phyloP scores from a whole-genome alignment of 2,888 invertebrate species.

The Microdon myrmicae region DNA sequence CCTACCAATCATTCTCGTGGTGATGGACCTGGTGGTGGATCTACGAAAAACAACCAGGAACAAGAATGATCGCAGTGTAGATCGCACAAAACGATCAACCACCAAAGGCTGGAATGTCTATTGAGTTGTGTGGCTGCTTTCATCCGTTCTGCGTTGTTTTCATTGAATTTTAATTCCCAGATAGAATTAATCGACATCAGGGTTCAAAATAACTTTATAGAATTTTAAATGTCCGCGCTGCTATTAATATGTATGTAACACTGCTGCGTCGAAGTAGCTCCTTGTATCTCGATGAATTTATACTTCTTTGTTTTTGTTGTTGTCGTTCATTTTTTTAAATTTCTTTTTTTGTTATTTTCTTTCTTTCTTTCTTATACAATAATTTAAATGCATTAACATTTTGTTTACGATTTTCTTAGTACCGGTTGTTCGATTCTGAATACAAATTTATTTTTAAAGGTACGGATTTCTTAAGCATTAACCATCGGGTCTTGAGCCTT shows the following conservation, averaged over 20 bases:
- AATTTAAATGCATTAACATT: constrained; percentile 53
- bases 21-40: too few relatives aligned
- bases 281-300: constrained; percentile 2
- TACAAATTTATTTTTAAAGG: constrained; percentile 44
- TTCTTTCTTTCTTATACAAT: constrained; percentile 25
- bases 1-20: too few relatives aligned
- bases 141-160: constrained; percentile 45
- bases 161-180: constrained; percentile 50
- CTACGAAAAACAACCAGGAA: too few relatives aligned
- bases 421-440: constrained; percentile 51
- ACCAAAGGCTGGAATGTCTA: too few relatives aligned
- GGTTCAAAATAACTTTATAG: constrained; percentile 51
- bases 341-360: constrained; percentile 9
- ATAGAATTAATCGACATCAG: constrained; percentile 50
- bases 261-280: neutral
- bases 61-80: too few relatives aligned
- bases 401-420: constrained; percentile 53
- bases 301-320: constrained; percentile 7
- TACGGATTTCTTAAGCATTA: constrained; percentile 31
- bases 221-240: constrained; percentile 48
- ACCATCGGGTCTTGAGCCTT: constrained; percentile 18
- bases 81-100: too few relatives aligned
- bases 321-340: constrained; percentile 9
- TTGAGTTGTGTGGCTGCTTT: constrained; percentile 3
- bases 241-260: constrained; percentile 48